Evolutionary conservation across 2,888 invertebrate genomes (phyloP).

Genomic region (Toxonevra muliebris): DNA sequence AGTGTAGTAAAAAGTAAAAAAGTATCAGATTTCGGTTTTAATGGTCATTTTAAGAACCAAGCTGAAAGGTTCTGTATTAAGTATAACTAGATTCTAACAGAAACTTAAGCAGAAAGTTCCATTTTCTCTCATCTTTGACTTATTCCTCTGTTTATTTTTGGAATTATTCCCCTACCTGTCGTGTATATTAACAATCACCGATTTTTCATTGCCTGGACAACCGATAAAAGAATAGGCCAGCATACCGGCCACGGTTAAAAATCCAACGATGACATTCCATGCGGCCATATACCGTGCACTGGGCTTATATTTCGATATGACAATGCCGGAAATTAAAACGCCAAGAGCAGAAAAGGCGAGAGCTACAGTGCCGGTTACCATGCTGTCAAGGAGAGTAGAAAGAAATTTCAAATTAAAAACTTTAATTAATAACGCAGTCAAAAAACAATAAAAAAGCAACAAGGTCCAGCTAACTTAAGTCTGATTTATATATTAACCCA

Average conservation of each 20-base stretch:
- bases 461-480: too few species aligned
- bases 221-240: slow-evolving; percentile 73
- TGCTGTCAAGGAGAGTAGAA: slow-evolving; percentile 65
- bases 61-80: background rate
- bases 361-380: slow-evolving; percentile 77
- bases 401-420: background rate
- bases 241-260: slow-evolving; percentile 71
- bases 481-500: too few species aligned
- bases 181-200: slow-evolving; percentile 51
- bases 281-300: slow-evolving; percentile 71
- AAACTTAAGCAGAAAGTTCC: too few species aligned
- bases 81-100: too few species aligned
- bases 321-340: slow-evolving; percentile 70
- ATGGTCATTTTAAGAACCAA: background rate
- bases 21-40: background rate
- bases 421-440: background rate
- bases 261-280: slow-evolving; percentile 74
- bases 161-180: slow-evolving; percentile 40
- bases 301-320: slow-evolving; percentile 73
- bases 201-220: slow-evolving; percentile 70
- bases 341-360: slow-evolving; percentile 75
- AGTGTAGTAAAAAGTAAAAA: background rate
- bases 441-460: background rate
- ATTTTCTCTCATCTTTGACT: too few species aligned
- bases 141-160: too few species aligned